Evolutionary conservation across 2,888 invertebrate genomes (phyloP).

Genomic region (Ophion costatus): DNA sequence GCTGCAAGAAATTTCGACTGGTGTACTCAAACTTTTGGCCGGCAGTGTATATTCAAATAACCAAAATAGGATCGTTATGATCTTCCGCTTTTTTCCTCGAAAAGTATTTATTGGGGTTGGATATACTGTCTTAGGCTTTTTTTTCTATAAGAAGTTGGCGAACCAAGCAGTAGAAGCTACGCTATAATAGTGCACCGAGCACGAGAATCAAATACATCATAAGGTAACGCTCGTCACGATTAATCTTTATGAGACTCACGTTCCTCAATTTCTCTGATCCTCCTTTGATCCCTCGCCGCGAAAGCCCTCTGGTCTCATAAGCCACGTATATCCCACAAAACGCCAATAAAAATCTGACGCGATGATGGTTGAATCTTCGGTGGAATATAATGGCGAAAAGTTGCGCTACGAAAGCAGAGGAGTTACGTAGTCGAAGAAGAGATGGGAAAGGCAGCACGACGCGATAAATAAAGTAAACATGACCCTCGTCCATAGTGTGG

Average conservation of each 20-base stretch:
- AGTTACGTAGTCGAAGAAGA: slow-evolving; percentile 15
- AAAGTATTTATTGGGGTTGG: no score
- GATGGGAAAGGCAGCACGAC: slow-evolving; percentile 30
- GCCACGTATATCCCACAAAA: slow-evolving; percentile 62
- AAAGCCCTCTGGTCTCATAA: slow-evolving; percentile 44
- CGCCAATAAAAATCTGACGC: slow-evolving; percentile 80
- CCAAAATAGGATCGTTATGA: no score
- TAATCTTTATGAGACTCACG: slow-evolving; percentile 78
- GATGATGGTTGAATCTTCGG: slow-evolving; percentile 75
- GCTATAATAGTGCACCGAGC: background rate
- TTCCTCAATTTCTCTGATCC: slow-evolving; percentile 67
- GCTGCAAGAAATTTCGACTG: no score
- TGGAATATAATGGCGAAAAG: slow-evolving; percentile 64
- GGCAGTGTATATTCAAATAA: no score
- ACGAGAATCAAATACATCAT: background rate
- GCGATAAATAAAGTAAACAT: slow-evolving; percentile 69
- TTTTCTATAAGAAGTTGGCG: slow-evolving; percentile 24
- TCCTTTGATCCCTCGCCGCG: slow-evolving; percentile 44
- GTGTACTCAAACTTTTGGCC: no score
- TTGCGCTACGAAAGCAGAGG: slow-evolving; percentile 19
- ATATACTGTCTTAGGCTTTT: background rate
- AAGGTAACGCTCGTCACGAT: slow-evolving; percentile 64
- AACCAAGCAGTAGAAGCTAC: slow-evolving; percentile 16
- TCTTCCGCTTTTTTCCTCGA: no score
- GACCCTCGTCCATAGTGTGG: slow-evolving; percentile 52